Conservation (phyloP, 2,888 invertebrate species). For the Cataglyphis albicans region DNA sequence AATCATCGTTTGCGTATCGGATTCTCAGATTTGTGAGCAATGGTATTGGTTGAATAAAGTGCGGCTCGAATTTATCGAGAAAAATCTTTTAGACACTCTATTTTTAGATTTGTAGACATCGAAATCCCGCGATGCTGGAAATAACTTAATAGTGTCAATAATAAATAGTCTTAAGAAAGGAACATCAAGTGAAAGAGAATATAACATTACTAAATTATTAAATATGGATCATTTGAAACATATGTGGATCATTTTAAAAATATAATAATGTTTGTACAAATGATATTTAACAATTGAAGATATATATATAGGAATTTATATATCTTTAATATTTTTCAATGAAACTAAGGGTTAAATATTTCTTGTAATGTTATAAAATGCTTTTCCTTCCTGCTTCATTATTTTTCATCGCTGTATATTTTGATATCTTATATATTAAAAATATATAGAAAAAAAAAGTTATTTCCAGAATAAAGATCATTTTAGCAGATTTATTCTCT, state of each 20-base stretch:
- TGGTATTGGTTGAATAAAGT: neutral
- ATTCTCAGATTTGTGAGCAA: neutral
- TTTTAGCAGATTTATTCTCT: neutral
- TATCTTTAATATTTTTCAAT: neutral
- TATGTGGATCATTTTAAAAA: neutral
- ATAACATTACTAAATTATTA: neutral
- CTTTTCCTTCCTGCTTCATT: neutral
- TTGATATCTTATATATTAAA: neutral
- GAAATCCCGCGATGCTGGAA: slow-evolving; percentile 11
- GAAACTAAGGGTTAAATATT: neutral
- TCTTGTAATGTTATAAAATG: neutral
- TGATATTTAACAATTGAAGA: neutral
- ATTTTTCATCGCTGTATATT: neutral
- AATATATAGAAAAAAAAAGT: neutral
- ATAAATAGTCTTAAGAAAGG: neutral
- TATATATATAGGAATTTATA: neutral
- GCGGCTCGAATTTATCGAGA: slow-evolving; percentile 10
- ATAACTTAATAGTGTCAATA: slow-evolving; percentile 1
- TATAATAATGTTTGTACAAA: neutral
- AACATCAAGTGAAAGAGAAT: neutral
- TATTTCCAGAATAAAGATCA: neutral
- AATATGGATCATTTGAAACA: neutral
- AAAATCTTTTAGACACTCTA: slow-evolving; percentile 22
- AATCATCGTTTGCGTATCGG: neutral
- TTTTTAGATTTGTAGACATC: slow-evolving; percentile 22